Evolutionary conservation across 2,888 invertebrate genomes (phyloP).

Genomic region (Odontocerum albicorne): DNA sequence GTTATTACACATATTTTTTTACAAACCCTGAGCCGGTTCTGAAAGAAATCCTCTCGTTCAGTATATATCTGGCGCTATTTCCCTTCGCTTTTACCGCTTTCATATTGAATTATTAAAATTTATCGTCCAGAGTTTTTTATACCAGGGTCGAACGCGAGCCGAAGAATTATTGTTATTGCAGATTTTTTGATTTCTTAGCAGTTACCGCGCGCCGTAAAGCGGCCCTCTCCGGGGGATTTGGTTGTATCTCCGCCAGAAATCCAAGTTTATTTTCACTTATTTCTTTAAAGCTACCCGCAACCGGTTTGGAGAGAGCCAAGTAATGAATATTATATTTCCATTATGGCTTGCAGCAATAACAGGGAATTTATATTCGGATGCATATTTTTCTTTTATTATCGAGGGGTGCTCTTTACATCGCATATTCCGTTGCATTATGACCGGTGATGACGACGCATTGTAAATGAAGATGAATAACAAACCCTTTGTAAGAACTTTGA

Average conservation of each 20-base stretch:
- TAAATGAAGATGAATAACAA: too few relatives aligned
- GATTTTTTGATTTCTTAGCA: constrained; percentile 39
- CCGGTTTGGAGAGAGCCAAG: constrained; percentile 18
- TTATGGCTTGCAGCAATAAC: constrained; percentile 34
- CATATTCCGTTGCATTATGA: too few relatives aligned
- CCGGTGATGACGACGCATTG: too few relatives aligned
- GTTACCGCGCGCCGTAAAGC: constrained; percentile 24
- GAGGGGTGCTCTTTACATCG: not conserved
- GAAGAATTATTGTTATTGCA: constrained; percentile 50
- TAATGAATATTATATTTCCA: constrained; percentile 35
- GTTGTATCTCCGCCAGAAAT: constrained; percentile 20
- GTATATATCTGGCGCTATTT: constrained; percentile 32
- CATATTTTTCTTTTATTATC: not conserved
- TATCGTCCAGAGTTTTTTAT: constrained; percentile 35
- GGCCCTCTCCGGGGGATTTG: constrained; percentile 26
- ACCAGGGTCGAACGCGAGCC: constrained; percentile 40
- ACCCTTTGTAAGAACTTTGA: too few relatives aligned
- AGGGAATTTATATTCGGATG: constrained; percentile 26
- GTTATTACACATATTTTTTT: not conserved
- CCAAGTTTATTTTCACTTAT: constrained; percentile 16
- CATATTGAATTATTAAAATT: constrained; percentile 38
- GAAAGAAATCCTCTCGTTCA: constrained; percentile 27
- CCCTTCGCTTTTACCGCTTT: constrained; percentile 32
- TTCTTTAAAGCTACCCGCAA: constrained; percentile 14
- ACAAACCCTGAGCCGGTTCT: constrained; percentile 15